Evolutionary conservation across 2,888 invertebrate species (phyloP), one percentile per base, ranked within the genome.

Genomic region (Craniophora ligustri): DNA sequence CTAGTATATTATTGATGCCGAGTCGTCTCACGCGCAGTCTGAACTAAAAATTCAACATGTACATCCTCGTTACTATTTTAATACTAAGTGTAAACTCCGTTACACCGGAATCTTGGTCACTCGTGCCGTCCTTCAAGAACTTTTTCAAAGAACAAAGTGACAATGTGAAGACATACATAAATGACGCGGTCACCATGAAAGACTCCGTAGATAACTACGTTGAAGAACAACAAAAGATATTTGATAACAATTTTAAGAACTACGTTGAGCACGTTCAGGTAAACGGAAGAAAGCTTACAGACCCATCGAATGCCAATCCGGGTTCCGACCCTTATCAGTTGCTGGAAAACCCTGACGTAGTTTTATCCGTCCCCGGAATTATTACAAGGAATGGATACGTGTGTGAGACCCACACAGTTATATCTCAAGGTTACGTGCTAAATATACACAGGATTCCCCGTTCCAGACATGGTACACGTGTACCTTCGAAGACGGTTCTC

Each of bases 341-440:
- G 1, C 39, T 87, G 30, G 79, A 82, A 1, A 85, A 88, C 39
- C 89, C 92, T 2, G 92, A 93, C 15, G 65, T 82, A 2, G 57
- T 71, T 13, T 66, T 93, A 11, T 76, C 88, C 16, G 91, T 92
- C 2, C 90, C 92, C 2, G 85, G 88, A 3, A 86, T 91, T 7
- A 82, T 92, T 2, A 67, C 76, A 11, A 83, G 94, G 35, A 93
- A 95, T 58, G 96, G 95, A 30, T 97, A 97, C 82, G 89, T 93
- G 0, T 95, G 95, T 16, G 97, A 97, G 86, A 94, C 95, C 0
- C 97, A 97, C 75, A 90, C 93, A 0, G 94, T 97, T 0, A 84
- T 94, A 53, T 98, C 98, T 31, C 97, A 98, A 88, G 98, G 97
- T 0, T 98, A 97, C 84, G 88, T 98, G 11, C 88, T 98, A 35